Evolutionary conservation across 2,888 invertebrate genomes (phyloP).

Genomic region (Meiosimyza decipiens): DNA sequence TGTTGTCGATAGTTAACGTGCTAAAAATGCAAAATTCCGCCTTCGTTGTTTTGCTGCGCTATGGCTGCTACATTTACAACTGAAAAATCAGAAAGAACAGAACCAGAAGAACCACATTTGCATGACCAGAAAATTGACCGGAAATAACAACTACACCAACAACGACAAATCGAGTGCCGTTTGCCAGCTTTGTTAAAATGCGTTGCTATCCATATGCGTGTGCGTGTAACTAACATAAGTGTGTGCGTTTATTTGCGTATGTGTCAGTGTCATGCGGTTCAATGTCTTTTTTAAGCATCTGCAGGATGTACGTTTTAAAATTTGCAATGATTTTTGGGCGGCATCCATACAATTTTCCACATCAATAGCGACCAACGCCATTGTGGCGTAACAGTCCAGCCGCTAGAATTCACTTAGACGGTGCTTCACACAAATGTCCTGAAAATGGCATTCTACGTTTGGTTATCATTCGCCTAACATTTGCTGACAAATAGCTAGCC

Average conservation of each 20-base stretch:
- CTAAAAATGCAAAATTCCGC: constrained; percentile 18
- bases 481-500: too few species aligned
- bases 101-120: constrained; percentile 31
- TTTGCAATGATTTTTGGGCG: too few species aligned
- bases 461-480: too few species aligned
- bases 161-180: constrained; percentile 4
- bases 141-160: constrained; percentile 32
- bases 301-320: too few species aligned
- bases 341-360: too few species aligned
- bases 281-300: too few species aligned
- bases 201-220: not conserved
- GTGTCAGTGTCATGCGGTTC: too few species aligned
- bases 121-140: constrained; percentile 42
- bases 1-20: constrained; percentile 11
- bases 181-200: constrained; percentile 1
- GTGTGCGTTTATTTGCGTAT: not conserved
- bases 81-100: too few species aligned
- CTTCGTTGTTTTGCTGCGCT: constrained; percentile 1
- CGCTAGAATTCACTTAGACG: not conserved
- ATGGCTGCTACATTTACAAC: not conserved
- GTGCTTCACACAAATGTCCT: not conserved
- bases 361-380: too few species aligned
- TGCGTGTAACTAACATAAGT: not conserved
- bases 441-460: too few species aligned
- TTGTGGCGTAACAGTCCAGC: not conserved